phyloP scores from a whole-genome alignment of 2,888 invertebrate genomes.

The Arctia plantaginis region DNA sequence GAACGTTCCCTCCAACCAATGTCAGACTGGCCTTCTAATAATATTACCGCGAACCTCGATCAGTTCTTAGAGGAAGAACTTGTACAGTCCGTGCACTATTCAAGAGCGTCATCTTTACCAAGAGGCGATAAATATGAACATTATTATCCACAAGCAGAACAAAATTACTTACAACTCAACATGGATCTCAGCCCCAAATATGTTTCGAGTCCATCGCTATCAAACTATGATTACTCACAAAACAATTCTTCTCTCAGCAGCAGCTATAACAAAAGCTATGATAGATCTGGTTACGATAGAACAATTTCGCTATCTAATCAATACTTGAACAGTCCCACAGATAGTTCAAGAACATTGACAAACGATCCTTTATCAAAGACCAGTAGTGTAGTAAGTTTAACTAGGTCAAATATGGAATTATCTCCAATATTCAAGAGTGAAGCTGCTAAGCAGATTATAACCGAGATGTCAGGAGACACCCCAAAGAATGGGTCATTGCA shows the following conservation, averaged over 20 bases:
- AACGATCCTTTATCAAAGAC: constrained; percentile 83
- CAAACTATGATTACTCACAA: constrained; percentile 80
- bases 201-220: constrained; percentile 80
- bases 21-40: constrained; percentile 78
- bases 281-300: constrained; percentile 73
- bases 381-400: constrained; percentile 80
- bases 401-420: constrained; percentile 85
- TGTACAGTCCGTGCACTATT: constrained; percentile 72
- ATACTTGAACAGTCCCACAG: constrained; percentile 81
- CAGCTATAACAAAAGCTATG: constrained; percentile 78
- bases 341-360: constrained; percentile 78
- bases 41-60: constrained; percentile 77
- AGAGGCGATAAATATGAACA: constrained; percentile 79
- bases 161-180: constrained; percentile 72
- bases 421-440: constrained; percentile 95
- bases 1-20: constrained; percentile 88
- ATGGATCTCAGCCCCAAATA: constrained; percentile 82
- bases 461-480: constrained; percentile 89
- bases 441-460: constrained; percentile 94
- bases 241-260: constrained; percentile 79
- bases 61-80: constrained; percentile 83
- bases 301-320: constrained; percentile 77
- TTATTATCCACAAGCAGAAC: constrained; percentile 70
- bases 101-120: constrained; percentile 85
- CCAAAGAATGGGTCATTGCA: constrained; percentile 87